Percentiles rank a stretch among this genome's conserved stretches.
Evolutionary conservation across 2,888 invertebrate genomes (phyloP).

Genomic region (Apodemia duryi): DNA sequence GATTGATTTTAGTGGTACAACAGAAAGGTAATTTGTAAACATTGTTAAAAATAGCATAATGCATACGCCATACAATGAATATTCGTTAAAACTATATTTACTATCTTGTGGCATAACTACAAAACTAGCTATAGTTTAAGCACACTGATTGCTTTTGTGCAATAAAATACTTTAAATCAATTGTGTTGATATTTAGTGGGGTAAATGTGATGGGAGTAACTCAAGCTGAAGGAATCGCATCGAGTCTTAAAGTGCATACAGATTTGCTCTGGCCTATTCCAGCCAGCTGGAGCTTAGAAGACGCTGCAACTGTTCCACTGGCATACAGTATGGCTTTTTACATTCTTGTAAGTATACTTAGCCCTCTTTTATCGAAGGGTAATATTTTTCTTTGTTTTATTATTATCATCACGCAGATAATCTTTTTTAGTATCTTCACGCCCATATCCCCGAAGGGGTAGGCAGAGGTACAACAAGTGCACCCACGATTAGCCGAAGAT

Average conservation of each 20-base stretch:
- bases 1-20: conserved; percentile 53
- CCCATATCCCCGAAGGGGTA: too few relatives aligned
- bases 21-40: conserved; percentile 37
- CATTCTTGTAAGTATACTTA: conserved; percentile 42
- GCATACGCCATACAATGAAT: conserved; percentile 3
- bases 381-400: background rate
- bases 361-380: conserved; percentile 36
- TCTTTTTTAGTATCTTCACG: too few relatives aligned
- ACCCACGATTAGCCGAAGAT: too few relatives aligned
- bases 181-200: conserved; percentile 41
- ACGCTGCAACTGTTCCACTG: conserved; percentile 87
- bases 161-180: background rate
- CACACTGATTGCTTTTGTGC: too few relatives aligned
- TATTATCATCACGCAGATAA: too few relatives aligned
- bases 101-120: background rate
- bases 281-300: conserved; percentile 82
- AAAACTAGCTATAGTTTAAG: background rate
- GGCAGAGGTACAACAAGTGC: too few relatives aligned
- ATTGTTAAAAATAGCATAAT: too few relatives aligned
- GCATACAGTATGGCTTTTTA: conserved; percentile 81
- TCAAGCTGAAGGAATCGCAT: conserved; percentile 70
- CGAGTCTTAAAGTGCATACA: conserved; percentile 70
- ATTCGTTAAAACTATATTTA: background rate
- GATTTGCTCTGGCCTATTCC: conserved; percentile 83
- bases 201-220: conserved; percentile 83